Evolutionary conservation across 2,113 vertebrate genomes (phyloP), one percentile per base, ranked within the genome.

Genomic region (Crotalus helleri): DNA sequence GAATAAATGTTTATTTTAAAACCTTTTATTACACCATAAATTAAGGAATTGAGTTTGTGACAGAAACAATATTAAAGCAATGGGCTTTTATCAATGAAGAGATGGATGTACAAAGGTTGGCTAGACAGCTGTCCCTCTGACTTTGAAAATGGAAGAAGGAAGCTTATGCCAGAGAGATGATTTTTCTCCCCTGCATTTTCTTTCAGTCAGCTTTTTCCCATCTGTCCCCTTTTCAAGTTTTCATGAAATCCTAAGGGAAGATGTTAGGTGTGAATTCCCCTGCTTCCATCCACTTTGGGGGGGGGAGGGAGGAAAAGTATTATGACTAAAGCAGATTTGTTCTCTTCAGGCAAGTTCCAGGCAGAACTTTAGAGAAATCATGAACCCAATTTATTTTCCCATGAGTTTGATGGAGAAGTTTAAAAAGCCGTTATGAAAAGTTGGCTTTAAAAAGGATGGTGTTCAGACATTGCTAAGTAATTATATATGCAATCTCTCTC

Each of bases 1-100:
- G 96, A 97, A 96, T 97, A 98, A 98, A 98, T 92, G 95, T 97
- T 98, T 97, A 95, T 97, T 98, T 97, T 97, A 96, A 95, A 96
- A 94, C 64, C 33, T 95, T 98, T 97, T 98, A 98, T 98, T 97
- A 97, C 97, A 97, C 96, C 97, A 97, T 98, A 98, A 98, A 98
- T 98, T 98, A 98, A 97, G 96, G 96, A 96, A 97, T 94, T 94
- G 94, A 98, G 98, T 98, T 98, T 98, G 97, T 94, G 95, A 8
- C 96, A 96, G 95, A 96, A 96, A 90, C 96, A 97, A 96, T 91
- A 92, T 96, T 96, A 96, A 98, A 97, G 96, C 96, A 97, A 94
- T 95, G 88, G 64, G 91, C 94, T 94, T 97, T 97, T 96, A 97
- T 97, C 97, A 92, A 39, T 94, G 89, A 96, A 96, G 96, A 97